These are phyloP conservation scores for Parotocinclus haroldoi DNA, from an alignment of 2,797 vertebrate species.

Conservation along the genomic window DNA sequence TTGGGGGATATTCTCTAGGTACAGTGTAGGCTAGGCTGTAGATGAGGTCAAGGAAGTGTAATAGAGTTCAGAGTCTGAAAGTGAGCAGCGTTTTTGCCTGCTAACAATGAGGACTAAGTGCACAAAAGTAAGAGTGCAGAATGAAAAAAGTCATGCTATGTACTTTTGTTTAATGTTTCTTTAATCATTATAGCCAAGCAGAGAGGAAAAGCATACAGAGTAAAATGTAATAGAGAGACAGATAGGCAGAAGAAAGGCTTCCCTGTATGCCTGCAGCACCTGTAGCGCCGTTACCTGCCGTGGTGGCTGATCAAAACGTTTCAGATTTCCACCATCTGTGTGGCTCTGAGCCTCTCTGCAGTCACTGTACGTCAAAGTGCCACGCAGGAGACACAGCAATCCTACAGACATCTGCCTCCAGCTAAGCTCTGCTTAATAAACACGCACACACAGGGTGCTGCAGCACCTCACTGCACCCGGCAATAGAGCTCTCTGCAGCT, in stretches of 20 bases:
- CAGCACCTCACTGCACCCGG: constrained; percentile 16
- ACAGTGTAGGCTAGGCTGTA: no score
- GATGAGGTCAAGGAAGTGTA: no score
- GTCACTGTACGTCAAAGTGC: constrained; percentile 20
- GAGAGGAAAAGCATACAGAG: neutral
- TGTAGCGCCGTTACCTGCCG: constrained; percentile 39
- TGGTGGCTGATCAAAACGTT: constrained; percentile 30
- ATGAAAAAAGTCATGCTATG: neutral
- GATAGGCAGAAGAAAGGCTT: constrained; percentile 3
- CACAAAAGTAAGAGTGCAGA: neutral
- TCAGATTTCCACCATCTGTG: constrained; percentile 41
- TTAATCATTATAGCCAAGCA: neutral
- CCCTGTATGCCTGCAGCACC: constrained; percentile 27
- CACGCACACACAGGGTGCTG: constrained; percentile 26
- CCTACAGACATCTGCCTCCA: constrained; percentile 36
- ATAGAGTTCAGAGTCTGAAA: no score
- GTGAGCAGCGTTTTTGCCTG: no score
- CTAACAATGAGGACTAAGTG: no score
- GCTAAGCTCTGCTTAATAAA: constrained; percentile 26
- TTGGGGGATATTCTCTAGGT: no score
- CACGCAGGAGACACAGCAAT: constrained; percentile 29
- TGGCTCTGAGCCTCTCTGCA: constrained; percentile 29
- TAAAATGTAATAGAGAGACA: neutral
- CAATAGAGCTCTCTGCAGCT: constrained; percentile 3
- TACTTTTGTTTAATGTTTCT: neutral